Conservation (phyloP, 2,888 invertebrate genomes). For the Coremacera marginata region DNA sequence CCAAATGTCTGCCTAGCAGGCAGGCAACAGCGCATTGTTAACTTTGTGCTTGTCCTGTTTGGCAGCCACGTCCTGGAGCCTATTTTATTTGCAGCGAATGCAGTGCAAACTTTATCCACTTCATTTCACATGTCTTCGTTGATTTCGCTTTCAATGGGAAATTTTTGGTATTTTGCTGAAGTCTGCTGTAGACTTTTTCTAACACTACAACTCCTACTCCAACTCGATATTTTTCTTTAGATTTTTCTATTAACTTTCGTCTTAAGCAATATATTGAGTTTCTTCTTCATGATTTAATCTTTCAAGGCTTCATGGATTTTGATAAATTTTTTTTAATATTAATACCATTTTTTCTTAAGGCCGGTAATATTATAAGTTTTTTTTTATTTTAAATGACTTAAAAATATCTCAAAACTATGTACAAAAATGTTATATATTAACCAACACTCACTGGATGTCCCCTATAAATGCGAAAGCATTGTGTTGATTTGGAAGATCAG, state of each 20-base stretch:
- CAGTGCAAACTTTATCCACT: conserved; percentile 36
- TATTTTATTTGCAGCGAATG: conserved; percentile 34
- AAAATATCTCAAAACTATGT: too few relatives aligned
- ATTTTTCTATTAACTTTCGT: background rate
- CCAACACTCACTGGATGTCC: too few relatives aligned
- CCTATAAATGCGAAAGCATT: too few relatives aligned
- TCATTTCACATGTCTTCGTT: conserved; percentile 33
- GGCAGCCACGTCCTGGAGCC: conserved; percentile 11
- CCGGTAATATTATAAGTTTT: too few relatives aligned
- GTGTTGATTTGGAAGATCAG: too few relatives aligned
- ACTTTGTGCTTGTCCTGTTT: conserved; percentile 1
- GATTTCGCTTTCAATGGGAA: conserved; percentile 31
- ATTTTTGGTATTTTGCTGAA: background rate
- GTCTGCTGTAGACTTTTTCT: background rate
- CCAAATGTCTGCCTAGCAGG: conserved; percentile 6
- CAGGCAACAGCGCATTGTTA: background rate
- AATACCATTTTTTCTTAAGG: too few relatives aligned
- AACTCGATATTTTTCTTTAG: background rate
- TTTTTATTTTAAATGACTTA: too few relatives aligned
- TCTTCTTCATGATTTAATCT: background rate
- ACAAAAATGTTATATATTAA: too few relatives aligned
- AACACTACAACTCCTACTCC: background rate
- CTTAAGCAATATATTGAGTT: background rate
- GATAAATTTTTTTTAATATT: background rate
- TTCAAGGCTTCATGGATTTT: background rate